A percentile compares a stretch with the other conserved stretches of the same genome.
These are phyloP conservation scores for Ctenodactylus gundi DNA, from an alignment of 2,113 vertebrate species.

Conservation along the genomic window DNA sequence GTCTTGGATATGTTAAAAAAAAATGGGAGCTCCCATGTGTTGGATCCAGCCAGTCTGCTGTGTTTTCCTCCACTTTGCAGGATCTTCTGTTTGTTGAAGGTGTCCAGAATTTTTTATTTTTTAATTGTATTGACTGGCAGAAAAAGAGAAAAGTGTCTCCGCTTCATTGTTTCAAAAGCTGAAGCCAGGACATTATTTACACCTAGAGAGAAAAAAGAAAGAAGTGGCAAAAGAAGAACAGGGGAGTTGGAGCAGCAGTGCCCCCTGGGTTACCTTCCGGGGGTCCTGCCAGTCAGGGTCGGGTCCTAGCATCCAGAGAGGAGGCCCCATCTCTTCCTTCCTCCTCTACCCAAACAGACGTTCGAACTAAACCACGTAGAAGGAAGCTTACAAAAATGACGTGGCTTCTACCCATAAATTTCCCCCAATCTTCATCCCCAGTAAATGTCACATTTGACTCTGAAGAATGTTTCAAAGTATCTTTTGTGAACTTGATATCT, in stretches of 20 bases:
- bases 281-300: background rate
- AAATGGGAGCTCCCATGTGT: background rate
- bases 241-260: background rate
- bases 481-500: background rate
- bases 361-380: background rate
- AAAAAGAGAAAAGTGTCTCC: background rate
- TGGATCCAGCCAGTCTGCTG: background rate
- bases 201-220: background rate
- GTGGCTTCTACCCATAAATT: background rate
- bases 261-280: background rate
- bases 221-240: background rate
- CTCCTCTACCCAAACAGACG: background rate
- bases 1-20: background rate
- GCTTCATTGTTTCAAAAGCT: background rate
- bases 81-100: background rate
- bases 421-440: slow-evolving; percentile 13
- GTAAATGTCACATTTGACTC: slow-evolving; percentile 68
- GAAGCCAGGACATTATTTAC: background rate
- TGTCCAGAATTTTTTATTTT: background rate
- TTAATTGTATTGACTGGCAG: background rate
- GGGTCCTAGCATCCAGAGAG: background rate
- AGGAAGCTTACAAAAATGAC: slow-evolving; percentile 29
- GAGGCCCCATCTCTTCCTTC: background rate
- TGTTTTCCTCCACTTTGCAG: background rate
- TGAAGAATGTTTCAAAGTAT: slow-evolving; percentile 54